phyloP scores from a whole-genome alignment of 37 sponge, comb jelly and placozoan species.

The Hormiphora californensis region DNA sequence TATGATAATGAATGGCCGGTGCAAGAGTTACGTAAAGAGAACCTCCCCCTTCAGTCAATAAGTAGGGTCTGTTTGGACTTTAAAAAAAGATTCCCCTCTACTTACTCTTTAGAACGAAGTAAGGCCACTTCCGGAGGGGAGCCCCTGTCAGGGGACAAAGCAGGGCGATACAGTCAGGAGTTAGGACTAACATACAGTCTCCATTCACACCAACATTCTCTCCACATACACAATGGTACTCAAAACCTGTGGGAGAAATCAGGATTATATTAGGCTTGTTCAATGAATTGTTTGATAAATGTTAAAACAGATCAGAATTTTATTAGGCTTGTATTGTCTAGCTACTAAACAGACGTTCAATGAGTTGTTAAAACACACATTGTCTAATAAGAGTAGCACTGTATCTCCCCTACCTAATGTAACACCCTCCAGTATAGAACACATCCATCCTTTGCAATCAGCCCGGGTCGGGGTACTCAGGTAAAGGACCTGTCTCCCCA shows the following conservation, averaged over 20 bases:
- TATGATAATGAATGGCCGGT: too few species aligned
- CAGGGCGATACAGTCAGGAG: conserved; percentile 28
- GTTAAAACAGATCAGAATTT: too few species aligned
- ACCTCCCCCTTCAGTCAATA: too few species aligned
- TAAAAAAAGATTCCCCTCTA: too few species aligned
- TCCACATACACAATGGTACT: conserved; percentile 28
- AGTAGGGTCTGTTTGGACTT: too few species aligned
- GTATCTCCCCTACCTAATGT: background rate
- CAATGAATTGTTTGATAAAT: too few species aligned
- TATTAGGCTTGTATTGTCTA: too few species aligned
- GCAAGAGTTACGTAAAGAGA: too few species aligned
- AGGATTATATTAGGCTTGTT: too few species aligned
- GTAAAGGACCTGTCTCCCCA: conserved; percentile 44
- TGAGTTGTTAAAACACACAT: too few species aligned
- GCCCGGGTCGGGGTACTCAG: background rate
- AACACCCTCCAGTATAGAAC: conserved; percentile 21
- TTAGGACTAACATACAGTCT: conserved; percentile 45
- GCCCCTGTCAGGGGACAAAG: conserved; percentile 47
- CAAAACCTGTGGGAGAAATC: background rate
- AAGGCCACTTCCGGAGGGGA: conserved; percentile 50
- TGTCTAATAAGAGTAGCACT: too few species aligned
- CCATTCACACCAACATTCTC: conserved; percentile 18
- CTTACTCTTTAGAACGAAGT: conserved; percentile 28
- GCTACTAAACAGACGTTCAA: too few species aligned
- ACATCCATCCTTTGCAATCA: conserved; percentile 46